A percentile compares a stretch with the other conserved stretches of the same genome.
Evolutionary conservation across 2,113 vertebrate species (phyloP).

Genomic region (Philantomba maxwellii): DNA sequence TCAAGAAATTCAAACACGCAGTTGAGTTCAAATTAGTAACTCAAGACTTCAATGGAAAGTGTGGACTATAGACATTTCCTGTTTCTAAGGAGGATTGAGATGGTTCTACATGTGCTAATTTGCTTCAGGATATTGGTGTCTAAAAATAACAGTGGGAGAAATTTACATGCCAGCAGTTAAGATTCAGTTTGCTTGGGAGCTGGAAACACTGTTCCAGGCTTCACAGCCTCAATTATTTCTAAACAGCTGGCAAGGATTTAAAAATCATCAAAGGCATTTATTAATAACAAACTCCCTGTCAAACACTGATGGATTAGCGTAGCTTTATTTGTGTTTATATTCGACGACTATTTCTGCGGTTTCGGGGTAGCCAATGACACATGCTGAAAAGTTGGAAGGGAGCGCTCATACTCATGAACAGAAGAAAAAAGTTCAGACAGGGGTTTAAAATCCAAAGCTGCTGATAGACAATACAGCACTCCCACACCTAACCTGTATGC

Average conservation of each 20-base stretch:
- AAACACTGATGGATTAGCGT: neutral
- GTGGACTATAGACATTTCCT: neutral
- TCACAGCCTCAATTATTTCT: neutral
- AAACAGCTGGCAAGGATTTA: neutral
- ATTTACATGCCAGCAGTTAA: neutral
- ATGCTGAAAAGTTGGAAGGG: neutral
- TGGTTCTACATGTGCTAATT: neutral
- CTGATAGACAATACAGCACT: accelerated
- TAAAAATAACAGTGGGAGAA: neutral
- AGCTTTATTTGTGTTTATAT: neutral
- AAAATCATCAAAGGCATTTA: neutral
- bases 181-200: neutral
- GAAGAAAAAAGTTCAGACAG: too few relatives aligned
- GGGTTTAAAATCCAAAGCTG: accelerated
- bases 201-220: accelerated
- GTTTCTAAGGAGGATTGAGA: neutral
- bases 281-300: neutral
- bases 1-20: neutral
- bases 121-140: neutral
- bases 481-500: neutral
- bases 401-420: accelerated
- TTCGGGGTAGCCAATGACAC: accelerated
- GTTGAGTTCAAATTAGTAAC: neutral
- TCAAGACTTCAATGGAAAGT: neutral
- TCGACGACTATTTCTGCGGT: neutral